Conservation (phyloP, 1,140 invertebrate genomes). For the Drosophila dunni region DNA sequence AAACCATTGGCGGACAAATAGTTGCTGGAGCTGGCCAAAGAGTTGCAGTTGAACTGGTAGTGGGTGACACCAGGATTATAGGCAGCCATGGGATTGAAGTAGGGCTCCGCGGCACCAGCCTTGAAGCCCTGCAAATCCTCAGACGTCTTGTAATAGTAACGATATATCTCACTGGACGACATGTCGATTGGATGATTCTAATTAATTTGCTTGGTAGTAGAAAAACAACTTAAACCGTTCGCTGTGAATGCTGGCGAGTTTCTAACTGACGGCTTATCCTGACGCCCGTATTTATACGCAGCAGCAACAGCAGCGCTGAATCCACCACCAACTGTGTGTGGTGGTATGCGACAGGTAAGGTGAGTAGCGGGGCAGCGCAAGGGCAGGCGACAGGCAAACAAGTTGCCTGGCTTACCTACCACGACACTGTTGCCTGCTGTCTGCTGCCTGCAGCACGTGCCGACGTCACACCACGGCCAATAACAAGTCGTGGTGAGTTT, state of each 20-base stretch:
- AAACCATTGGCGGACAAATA: slow-evolving; percentile 75
- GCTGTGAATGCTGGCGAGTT: slow-evolving; percentile 60
- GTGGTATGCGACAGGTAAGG: slow-evolving; percentile 47
- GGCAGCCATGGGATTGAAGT: slow-evolving; percentile 81
- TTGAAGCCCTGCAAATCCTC: slow-evolving; percentile 82
- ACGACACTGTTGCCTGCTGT: neutral
- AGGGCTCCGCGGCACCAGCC: slow-evolving; percentile 56
- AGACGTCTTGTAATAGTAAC: slow-evolving; percentile 82
- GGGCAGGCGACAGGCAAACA: slow-evolving; percentile 62
- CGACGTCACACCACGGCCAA: slow-evolving; percentile 50
- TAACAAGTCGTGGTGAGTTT: slow-evolving; percentile 61
- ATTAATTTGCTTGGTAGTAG: neutral
- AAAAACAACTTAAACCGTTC: slow-evolving; percentile 43
- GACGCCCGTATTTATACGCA: slow-evolving; percentile 68
- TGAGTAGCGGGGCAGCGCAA: slow-evolving; percentile 12
- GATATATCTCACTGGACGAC: slow-evolving; percentile 83
- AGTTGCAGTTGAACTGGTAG: slow-evolving; percentile 71
- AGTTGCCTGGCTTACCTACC: slow-evolving; percentile 39
- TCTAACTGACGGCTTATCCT: slow-evolving; percentile 64
- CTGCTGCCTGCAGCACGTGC: slow-evolving; percentile 63
- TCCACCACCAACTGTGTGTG: slow-evolving; percentile 47
- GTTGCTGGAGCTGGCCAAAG: slow-evolving; percentile 68
- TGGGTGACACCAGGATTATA: slow-evolving; percentile 74
- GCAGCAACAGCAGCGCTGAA: slow-evolving; percentile 7
- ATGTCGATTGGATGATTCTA: slow-evolving; percentile 31